Conservation (phyloP, 2,797 vertebrate genomes). For the Thalassophryne amazonica region DNA sequence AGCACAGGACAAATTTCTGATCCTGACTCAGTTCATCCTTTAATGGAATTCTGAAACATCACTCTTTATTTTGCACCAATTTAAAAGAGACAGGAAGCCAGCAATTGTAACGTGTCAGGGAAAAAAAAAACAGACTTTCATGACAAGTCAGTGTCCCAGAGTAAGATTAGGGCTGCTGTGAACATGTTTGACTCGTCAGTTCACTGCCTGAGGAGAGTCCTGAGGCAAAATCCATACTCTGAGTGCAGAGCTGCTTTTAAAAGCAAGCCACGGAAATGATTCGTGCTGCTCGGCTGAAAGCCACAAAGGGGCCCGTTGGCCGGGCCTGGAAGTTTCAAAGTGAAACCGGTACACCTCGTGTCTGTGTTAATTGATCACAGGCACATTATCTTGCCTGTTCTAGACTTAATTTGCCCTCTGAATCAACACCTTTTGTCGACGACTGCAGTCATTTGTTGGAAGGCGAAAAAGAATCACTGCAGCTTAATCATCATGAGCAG, state of each 20-base stretch:
- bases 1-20: background rate
- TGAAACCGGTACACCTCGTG: constrained; percentile 74
- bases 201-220: constrained; percentile 85
- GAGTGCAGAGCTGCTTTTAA: constrained; percentile 76
- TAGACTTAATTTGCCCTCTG: constrained; percentile 77
- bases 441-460: constrained; percentile 68
- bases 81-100: constrained; percentile 39
- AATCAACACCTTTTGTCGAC: constrained; percentile 77
- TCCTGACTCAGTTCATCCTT: constrained; percentile 9
- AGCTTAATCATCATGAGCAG: constrained; percentile 72
- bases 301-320: constrained; percentile 68
- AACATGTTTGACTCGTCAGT: constrained; percentile 82
- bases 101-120: constrained; percentile 64
- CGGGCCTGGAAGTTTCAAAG: constrained; percentile 73
- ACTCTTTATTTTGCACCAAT: constrained; percentile 34
- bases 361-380: constrained; percentile 81
- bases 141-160: constrained; percentile 81
- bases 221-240: constrained; percentile 83
- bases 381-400: constrained; percentile 77
- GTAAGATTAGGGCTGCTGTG: constrained; percentile 85
- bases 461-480: constrained; percentile 45
- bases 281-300: constrained; percentile 72
- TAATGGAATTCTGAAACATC: constrained; percentile 14
- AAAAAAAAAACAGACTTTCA: constrained; percentile 73
- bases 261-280: constrained; percentile 77